These are phyloP conservation scores for Carassius gibelio DNA, from an alignment of 2,113 vertebrate genomes.

Conservation along the genomic window DNA sequence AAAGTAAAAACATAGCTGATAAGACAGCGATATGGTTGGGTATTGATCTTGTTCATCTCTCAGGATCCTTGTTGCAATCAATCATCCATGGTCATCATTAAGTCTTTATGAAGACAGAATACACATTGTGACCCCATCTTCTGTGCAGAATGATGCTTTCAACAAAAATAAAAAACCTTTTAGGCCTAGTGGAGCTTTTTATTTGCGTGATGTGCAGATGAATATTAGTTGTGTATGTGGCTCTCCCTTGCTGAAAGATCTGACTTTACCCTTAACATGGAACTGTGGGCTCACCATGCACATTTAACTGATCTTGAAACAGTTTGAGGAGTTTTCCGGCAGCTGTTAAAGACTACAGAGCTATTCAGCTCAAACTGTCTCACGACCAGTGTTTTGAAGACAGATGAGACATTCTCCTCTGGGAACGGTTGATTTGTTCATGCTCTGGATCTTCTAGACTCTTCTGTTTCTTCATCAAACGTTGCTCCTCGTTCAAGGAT, in stretches of 20 bases:
- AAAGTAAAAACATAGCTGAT: constrained; percentile 19
- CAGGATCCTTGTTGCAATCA: constrained; percentile 36
- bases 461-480: constrained; percentile 34
- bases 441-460: constrained; percentile 45
- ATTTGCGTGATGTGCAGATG: constrained; percentile 8
- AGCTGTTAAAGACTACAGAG: neutral
- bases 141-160: no score
- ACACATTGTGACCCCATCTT: constrained; percentile 29
- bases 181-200: constrained; percentile 20
- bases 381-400: constrained; percentile 4
- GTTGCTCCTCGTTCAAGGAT: constrained; percentile 37
- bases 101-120: constrained; percentile 46
- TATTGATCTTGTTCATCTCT: neutral
- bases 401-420: constrained; percentile 18
- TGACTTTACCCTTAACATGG: constrained; percentile 7
- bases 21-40: constrained; percentile 28
- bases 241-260: constrained; percentile 1
- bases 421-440: constrained; percentile 45
- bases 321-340: constrained; percentile 15
- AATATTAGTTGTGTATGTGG: constrained; percentile 26
- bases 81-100: constrained; percentile 42
- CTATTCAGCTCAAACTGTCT: neutral
- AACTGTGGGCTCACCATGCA: neutral
- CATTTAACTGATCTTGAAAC: constrained; percentile 26
- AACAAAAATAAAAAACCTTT: neutral